phyloP scores from a whole-genome alignment of 2,797 vertebrate species.

The Cacajao melanocephalus region DNA sequence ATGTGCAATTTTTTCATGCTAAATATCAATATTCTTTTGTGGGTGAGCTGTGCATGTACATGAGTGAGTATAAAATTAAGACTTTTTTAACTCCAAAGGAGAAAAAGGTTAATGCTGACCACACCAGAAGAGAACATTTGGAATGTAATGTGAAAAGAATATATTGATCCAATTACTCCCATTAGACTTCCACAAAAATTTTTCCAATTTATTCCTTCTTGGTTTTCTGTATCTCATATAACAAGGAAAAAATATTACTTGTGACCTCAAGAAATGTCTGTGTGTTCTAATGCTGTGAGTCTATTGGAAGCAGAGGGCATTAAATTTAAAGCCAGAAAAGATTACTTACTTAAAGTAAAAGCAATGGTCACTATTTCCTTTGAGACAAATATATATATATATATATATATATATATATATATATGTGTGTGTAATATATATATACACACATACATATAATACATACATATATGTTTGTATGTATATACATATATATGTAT shows the following conservation, averaged over 20 bases:
- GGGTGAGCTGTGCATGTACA: neutral
- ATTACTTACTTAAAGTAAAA: neutral
- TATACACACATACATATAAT: too few species aligned
- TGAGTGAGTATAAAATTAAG: neutral
- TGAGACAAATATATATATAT: neutral
- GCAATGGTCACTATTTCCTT: neutral
- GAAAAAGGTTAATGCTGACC: neutral
- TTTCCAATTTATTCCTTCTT: neutral
- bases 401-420: too few species aligned
- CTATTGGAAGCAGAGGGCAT: neutral
- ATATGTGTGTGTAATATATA: too few species aligned
- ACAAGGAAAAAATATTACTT: neutral
- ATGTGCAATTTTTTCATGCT: neutral
- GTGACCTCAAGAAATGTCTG: neutral
- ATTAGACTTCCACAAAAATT: neutral
- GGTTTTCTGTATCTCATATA: neutral
- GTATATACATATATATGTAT: too few species aligned
- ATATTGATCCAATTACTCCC: neutral
- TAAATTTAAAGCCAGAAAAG: neutral
- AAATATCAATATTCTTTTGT: constrained; percentile 69
- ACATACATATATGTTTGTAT: too few species aligned
- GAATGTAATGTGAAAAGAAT: neutral
- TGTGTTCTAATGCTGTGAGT: neutral
- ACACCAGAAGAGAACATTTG: neutral
- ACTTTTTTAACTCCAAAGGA: neutral